Evolutionary conservation across 2,888 invertebrate genomes (phyloP), one percentile per base, ranked within the genome.

Genomic region (Macrophya annulata): DNA sequence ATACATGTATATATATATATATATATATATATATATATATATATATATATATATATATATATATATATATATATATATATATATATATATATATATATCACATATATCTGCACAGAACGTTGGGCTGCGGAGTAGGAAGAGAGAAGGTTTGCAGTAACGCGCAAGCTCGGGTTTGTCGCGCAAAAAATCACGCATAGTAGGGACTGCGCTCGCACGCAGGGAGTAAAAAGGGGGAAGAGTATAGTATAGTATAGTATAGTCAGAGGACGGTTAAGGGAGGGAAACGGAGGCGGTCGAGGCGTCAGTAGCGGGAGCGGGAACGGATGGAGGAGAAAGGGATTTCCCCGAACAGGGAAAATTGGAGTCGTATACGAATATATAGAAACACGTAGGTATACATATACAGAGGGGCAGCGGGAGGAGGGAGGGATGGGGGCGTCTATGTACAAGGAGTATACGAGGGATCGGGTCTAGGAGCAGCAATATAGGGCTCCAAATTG

Each of bases 321-420:
- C 15, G 55, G 40, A 51, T 37, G 21, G 76, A 59, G 51, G 85
- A 68, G 84, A 72, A 83, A 65, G 76, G 84, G 83, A 83, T 83
- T 83, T 83, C 68, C 65, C 83, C 68, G 83, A 68, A 83, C 83
- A 71, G 68, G 65, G 71, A 71, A 71, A 83, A 83, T 83, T 83
- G 83, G 68, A 83, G 71, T 83, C 65, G 83, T 83, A 71, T 83
- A 83, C 48, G 83, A 83, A 77, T 77, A 51, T 51, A 77, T 74
- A 45, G 72, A 68, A 68, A 68, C 21, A 74, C 45, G 31, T 74
- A 43, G 21, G 43, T 43, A 72, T 72, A 74, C 43, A 43, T 17
- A 74, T 45, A 74, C 45, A 21, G 31, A n/a, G 15, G 31, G 76
- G 37, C 4, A n/a, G n/a, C n/a, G n/a, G 17, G 51, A 15, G 31